A percentile compares a stretch with the other conserved stretches of the same genome.
Conservation (phyloP, 2,113 vertebrate genomes). For the Ammodytes dubius region DNA sequence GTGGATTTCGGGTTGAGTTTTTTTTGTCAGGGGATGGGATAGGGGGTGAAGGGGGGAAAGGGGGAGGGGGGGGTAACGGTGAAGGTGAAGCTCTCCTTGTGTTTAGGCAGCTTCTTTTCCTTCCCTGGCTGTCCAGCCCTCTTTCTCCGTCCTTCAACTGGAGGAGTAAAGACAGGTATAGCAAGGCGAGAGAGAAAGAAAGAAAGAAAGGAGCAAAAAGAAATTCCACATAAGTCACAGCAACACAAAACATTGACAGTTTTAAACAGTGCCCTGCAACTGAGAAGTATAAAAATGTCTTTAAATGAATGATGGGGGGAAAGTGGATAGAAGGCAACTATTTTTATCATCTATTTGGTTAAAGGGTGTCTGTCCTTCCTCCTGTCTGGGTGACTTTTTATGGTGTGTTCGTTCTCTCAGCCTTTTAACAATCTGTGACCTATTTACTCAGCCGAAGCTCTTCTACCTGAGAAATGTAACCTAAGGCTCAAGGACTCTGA, state of each 20-base stretch:
- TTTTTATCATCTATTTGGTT: slow-evolving; percentile 68
- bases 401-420: slow-evolving; percentile 50
- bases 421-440: slow-evolving; percentile 66
- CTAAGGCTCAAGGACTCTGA: slow-evolving; percentile 50
- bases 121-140: slow-evolving; percentile 76
- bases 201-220: slow-evolving; percentile 16
- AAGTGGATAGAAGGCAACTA: slow-evolving; percentile 49
- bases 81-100: slow-evolving; percentile 74
- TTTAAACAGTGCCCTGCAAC: slow-evolving; percentile 46
- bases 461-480: slow-evolving; percentile 62
- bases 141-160: slow-evolving; percentile 83
- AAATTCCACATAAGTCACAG: slow-evolving; percentile 62
- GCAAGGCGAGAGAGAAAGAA: slow-evolving; percentile 20
- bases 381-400: slow-evolving; percentile 65
- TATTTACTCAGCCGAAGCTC: slow-evolving; percentile 61
- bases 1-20: slow-evolving; percentile 66
- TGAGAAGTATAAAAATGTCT: slow-evolving; percentile 43
- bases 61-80: slow-evolving; percentile 66
- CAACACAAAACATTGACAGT: slow-evolving; percentile 52
- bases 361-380: slow-evolving; percentile 64
- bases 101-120: slow-evolving; percentile 65
- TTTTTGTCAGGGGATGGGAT: slow-evolving; percentile 56
- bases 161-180: slow-evolving; percentile 42
- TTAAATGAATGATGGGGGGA: slow-evolving; percentile 49
- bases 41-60: slow-evolving; percentile 57